Evolutionary conservation across 2,888 invertebrate species (phyloP).

Genomic region (Nephrocerus scutellatus): DNA sequence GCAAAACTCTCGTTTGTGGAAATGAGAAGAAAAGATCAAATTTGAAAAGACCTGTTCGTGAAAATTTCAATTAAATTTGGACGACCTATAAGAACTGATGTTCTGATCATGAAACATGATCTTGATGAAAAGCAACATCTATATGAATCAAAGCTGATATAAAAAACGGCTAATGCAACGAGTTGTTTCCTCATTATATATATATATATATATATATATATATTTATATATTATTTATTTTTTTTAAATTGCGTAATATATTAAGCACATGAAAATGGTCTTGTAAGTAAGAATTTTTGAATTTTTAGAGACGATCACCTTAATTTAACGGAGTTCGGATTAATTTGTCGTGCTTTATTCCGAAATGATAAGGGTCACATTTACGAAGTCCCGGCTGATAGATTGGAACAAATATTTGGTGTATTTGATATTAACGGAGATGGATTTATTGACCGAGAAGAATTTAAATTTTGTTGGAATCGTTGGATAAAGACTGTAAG

Average conservation of each 20-base stretch:
- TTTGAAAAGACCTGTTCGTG: too few relatives aligned
- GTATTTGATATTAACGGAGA: constrained; percentile 75
- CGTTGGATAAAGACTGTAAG: constrained; percentile 83
- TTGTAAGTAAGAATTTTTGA: not conserved
- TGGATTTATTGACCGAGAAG: constrained; percentile 70
- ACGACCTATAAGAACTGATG: too few relatives aligned
- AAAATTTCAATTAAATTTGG: too few relatives aligned
- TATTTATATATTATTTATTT: too few relatives aligned
- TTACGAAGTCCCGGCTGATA: constrained; percentile 65
- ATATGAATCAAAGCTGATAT: too few relatives aligned
- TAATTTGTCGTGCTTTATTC: constrained; percentile 78
- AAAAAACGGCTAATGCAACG: not conserved
- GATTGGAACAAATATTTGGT: constrained; percentile 67
- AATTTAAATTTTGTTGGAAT: constrained; percentile 83
- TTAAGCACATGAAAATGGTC: not conserved
- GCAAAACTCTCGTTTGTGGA: too few relatives aligned
- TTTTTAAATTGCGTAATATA: too few relatives aligned
- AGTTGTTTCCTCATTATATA: not conserved
- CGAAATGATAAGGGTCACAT: constrained; percentile 79
- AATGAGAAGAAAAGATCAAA: too few relatives aligned
- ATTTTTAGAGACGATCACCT: constrained; percentile 66
- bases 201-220: not conserved
- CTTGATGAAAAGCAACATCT: too few relatives aligned
- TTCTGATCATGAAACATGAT: too few relatives aligned
- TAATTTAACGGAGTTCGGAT: constrained; percentile 67